Evolutionary conservation across 2,888 invertebrate species (phyloP).

Genomic region (Hypsopygia costalis): DNA sequence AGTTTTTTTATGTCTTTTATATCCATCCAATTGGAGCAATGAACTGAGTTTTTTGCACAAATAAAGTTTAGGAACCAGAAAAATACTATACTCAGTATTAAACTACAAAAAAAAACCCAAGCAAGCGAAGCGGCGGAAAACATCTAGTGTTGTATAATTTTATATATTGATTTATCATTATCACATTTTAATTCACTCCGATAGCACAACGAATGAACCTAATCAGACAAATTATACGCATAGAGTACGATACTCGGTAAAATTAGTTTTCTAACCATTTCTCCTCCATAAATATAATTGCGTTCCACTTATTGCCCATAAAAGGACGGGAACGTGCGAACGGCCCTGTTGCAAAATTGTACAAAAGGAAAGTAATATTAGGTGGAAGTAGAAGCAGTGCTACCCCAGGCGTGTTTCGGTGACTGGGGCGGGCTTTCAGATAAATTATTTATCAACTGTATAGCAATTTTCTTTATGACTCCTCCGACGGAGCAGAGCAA

Average conservation of each 20-base stretch:
- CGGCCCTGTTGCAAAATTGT: constrained; percentile 78
- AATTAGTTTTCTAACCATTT: constrained; percentile 77
- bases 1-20: too few species aligned
- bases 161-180: too few species aligned
- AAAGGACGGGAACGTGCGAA: constrained; percentile 78
- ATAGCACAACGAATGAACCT: constrained; percentile 15
- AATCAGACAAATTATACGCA: constrained; percentile 31
- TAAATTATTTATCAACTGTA: constrained; percentile 81
- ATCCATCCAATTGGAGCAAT: too few species aligned
- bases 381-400: constrained; percentile 66
- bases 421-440: constrained; percentile 79
- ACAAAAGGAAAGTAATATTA: constrained; percentile 80
- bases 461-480: constrained; percentile 81
- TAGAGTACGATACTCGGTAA: constrained; percentile 60
- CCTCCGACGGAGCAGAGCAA: constrained; percentile 79
- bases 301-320: constrained; percentile 80
- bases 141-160: too few species aligned
- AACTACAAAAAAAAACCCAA: too few species aligned
- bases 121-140: too few species aligned
- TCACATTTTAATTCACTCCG: background rate
- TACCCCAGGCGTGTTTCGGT: constrained; percentile 71
- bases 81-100: too few species aligned
- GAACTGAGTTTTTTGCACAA: too few species aligned
- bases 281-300: constrained; percentile 78
- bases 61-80: too few species aligned